Conservation (phyloP, 2,888 invertebrate genomes). For the Lasioglossum malachurum region DNA sequence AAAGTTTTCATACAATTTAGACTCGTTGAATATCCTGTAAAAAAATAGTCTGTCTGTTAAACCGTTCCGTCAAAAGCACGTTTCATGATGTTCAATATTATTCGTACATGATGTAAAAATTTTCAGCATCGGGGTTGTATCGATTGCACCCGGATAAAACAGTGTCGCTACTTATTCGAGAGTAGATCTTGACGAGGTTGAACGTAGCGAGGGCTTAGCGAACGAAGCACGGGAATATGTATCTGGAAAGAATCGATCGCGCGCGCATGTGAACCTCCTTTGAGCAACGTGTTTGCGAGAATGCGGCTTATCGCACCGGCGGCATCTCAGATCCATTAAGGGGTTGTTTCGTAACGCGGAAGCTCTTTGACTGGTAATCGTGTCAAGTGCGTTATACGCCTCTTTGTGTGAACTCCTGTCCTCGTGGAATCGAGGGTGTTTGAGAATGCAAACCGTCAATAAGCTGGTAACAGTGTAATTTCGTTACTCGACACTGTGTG, state of each 20-base stretch:
- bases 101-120: not conserved
- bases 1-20: no score
- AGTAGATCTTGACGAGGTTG: not conserved
- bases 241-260: conserved; percentile 45
- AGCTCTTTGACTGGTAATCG: conserved; percentile 78
- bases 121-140: not conserved
- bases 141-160: conserved; percentile 11
- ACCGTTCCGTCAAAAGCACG: no score
- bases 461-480: conserved; percentile 28
- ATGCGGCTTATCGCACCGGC: conserved; percentile 71
- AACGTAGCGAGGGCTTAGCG: not conserved
- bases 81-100: no score
- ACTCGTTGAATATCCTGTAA: no score
- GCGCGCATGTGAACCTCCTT: conserved; percentile 29
- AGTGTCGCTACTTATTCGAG: conserved; percentile 14
- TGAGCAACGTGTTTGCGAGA: conserved; percentile 53
- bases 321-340: conserved; percentile 77
- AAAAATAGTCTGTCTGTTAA: no score
- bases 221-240: conserved; percentile 24
- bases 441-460: conserved; percentile 20
- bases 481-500: not conserved
- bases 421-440: conserved; percentile 27
- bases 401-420: conserved; percentile 33
- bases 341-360: conserved; percentile 70
- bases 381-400: conserved; percentile 73